Conservation (phyloP, 2,113 vertebrate species). For the Blennius ocellaris region DNA sequence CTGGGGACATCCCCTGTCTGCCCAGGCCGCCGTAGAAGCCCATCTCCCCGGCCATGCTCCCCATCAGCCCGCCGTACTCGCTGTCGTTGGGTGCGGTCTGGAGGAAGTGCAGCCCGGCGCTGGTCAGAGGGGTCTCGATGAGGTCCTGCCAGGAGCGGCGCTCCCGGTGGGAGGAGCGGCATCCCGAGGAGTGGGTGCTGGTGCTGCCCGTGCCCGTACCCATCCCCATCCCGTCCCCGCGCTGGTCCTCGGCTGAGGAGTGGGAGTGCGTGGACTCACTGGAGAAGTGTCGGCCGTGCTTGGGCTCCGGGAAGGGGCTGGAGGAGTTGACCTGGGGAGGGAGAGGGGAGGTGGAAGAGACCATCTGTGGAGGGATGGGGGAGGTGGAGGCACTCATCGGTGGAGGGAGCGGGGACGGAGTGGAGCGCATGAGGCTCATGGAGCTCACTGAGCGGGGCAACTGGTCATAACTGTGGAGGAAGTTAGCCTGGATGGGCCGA, state of each 20-base stretch:
- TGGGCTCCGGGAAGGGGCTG: slow-evolving; percentile 90
- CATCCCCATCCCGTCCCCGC: slow-evolving; percentile 76
- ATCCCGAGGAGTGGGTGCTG: slow-evolving; percentile 86
- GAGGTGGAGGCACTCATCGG: slow-evolving; percentile 80
- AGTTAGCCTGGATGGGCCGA: slow-evolving; percentile 61
- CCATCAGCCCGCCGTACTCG: slow-evolving; percentile 72
- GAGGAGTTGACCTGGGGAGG: slow-evolving; percentile 88
- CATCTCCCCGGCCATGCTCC: slow-evolving; percentile 78
- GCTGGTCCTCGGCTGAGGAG: slow-evolving; percentile 87
- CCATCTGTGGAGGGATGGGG: slow-evolving; percentile 81
- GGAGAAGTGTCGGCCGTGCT: slow-evolving; percentile 87
- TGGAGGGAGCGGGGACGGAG: slow-evolving; percentile 76
- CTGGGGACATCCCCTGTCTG: slow-evolving; percentile 83
- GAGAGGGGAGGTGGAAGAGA: slow-evolving; percentile 81
- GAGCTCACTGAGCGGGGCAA: slow-evolving; percentile 78
- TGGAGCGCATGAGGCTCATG: slow-evolving; percentile 80
- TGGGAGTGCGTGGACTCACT: slow-evolving; percentile 91
- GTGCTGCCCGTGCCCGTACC: slow-evolving; percentile 80
- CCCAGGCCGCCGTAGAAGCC: slow-evolving; percentile 68
- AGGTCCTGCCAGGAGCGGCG: slow-evolving; percentile 90
- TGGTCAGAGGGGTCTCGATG: slow-evolving; percentile 88
- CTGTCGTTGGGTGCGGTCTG: slow-evolving; percentile 87
- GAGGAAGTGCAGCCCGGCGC: slow-evolving; percentile 91
- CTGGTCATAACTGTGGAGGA: slow-evolving; percentile 75
- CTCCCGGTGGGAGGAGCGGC: slow-evolving; percentile 86